phyloP scores from a whole-genome alignment of 2,888 invertebrate genomes.

The Steinernema hermaphroditum region DNA sequence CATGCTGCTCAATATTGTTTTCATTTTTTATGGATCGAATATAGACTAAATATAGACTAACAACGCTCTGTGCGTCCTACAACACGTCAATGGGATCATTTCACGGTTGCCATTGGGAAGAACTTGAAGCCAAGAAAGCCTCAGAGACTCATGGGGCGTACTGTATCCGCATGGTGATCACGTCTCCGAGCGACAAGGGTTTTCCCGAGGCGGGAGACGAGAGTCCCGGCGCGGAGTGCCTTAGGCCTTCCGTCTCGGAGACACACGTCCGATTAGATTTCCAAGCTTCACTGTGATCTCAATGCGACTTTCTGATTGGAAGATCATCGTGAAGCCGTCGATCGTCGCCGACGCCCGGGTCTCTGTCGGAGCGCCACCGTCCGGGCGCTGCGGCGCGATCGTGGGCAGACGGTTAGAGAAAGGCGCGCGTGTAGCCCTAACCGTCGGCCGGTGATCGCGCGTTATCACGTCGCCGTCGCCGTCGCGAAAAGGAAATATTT shows the following conservation, averaged over 20 bases:
- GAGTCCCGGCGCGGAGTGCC: not conserved
- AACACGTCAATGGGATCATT: too few relatives aligned
- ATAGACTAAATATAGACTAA: too few relatives aligned
- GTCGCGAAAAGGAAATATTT: conserved; percentile 14
- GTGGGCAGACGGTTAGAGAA: not conserved
- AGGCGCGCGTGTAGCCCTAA: not conserved
- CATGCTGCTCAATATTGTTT: conserved; percentile 8
- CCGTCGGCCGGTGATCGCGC: not conserved
- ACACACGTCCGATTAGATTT: not conserved
- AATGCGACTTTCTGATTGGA: conserved; percentile 10
- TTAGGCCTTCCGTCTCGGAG: not conserved
- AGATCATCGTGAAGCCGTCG: conserved; percentile 2
- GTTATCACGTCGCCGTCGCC: not conserved
- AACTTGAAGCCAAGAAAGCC: too few relatives aligned
- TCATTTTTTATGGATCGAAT: not conserved
- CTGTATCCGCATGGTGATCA: too few relatives aligned
- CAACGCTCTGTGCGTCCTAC: too few relatives aligned
- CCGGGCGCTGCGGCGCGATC: not conserved
- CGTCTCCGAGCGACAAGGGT: not conserved
- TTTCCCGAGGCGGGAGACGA: not conserved
- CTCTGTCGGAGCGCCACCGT: not conserved
- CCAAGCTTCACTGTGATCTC: conserved; percentile 26
- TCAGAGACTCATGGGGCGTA: too few relatives aligned
- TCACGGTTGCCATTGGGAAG: too few relatives aligned
- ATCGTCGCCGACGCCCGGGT: not conserved